phyloP scores from a whole-genome alignment of 1,140 invertebrate species.

The Drosophila lowei region DNA sequence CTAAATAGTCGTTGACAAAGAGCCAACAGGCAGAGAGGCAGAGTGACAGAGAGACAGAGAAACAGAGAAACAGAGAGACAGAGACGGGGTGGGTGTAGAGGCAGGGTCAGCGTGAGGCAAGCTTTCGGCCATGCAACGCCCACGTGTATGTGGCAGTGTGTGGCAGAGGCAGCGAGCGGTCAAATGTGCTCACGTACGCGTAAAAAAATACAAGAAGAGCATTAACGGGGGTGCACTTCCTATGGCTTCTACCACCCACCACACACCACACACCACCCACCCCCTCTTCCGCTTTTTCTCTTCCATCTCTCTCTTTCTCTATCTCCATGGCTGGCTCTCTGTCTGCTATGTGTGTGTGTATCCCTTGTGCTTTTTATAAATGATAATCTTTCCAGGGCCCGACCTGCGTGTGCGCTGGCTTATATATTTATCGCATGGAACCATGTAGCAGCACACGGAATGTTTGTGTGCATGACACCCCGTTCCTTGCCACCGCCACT shows the following conservation, averaged over 20 bases:
- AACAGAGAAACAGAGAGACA: slow-evolving; percentile 11
- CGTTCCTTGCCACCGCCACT: neutral
- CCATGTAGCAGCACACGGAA: slow-evolving; percentile 4
- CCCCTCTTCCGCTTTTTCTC: neutral
- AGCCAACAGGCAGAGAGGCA: slow-evolving; percentile 24
- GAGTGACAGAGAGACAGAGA: slow-evolving; percentile 13
- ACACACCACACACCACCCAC: neutral
- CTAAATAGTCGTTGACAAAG: slow-evolving; percentile 73
- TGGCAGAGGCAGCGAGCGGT: slow-evolving; percentile 26
- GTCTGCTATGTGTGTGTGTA: slow-evolving; percentile 7
- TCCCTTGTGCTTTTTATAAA: slow-evolving; percentile 70
- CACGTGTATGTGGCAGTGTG: neutral
- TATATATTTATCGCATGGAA: slow-evolving; percentile 54
- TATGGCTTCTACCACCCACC: slow-evolving; percentile 55
- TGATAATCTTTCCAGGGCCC: slow-evolving; percentile 53
- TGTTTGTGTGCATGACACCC: slow-evolving; percentile 13
- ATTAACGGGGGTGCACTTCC: slow-evolving; percentile 26
- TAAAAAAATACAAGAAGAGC: slow-evolving; percentile 57
- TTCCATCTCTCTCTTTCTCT: too few species aligned
- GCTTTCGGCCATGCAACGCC: neutral
- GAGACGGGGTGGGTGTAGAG: slow-evolving; percentile 4
- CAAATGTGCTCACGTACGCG: slow-evolving; percentile 68
- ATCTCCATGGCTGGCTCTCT: too few species aligned
- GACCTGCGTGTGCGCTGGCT: slow-evolving; percentile 38
- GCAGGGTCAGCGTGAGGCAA: slow-evolving; percentile 10